Conservation (phyloP, 2,888 invertebrate genomes). For the Galeopsomyia nigrocyanea region DNA sequence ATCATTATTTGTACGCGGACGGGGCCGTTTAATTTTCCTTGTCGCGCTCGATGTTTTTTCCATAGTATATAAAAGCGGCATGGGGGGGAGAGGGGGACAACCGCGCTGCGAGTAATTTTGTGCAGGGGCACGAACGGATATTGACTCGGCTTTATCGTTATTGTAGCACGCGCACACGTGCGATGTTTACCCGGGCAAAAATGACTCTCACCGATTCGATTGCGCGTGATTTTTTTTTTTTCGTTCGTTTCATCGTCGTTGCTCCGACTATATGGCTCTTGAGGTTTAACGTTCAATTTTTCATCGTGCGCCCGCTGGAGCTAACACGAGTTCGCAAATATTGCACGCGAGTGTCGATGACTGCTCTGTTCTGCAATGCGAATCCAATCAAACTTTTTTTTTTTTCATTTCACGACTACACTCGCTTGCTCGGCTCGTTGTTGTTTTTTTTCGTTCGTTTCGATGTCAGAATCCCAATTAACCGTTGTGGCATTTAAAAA, state of each 20-base stretch:
- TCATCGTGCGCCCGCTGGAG: constrained; percentile 42
- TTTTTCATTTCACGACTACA: no score
- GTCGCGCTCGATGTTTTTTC: constrained; percentile 19
- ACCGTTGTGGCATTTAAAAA: constrained; percentile 2
- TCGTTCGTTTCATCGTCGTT: not conserved
- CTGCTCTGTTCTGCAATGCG: constrained; percentile 22
- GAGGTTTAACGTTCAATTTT: constrained; percentile 47
- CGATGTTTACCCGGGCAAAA: constrained; percentile 45
- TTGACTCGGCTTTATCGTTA: constrained; percentile 48
- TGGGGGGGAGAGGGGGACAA: constrained; percentile 14
- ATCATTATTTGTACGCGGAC: constrained; percentile 54
- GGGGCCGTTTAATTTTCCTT: constrained; percentile 44
- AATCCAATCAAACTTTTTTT: no score
- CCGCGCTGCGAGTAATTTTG: constrained; percentile 39
- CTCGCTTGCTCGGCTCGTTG: not conserved
- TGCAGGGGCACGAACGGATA: constrained; percentile 40
- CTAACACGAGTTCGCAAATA: constrained; percentile 43
- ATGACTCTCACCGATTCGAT: constrained; percentile 40
- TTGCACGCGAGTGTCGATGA: constrained; percentile 32
- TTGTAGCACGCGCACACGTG: constrained; percentile 28
- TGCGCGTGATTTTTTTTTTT: constrained; percentile 35
- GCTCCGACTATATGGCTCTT: constrained; percentile 30
- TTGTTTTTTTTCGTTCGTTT: no score
- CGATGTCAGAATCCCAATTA: not conserved
- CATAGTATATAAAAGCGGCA: constrained; percentile 17